These are phyloP conservation scores for Choristoneura fumiferana DNA, from an alignment of 1,140 invertebrate species.

Conservation along the genomic window DNA sequence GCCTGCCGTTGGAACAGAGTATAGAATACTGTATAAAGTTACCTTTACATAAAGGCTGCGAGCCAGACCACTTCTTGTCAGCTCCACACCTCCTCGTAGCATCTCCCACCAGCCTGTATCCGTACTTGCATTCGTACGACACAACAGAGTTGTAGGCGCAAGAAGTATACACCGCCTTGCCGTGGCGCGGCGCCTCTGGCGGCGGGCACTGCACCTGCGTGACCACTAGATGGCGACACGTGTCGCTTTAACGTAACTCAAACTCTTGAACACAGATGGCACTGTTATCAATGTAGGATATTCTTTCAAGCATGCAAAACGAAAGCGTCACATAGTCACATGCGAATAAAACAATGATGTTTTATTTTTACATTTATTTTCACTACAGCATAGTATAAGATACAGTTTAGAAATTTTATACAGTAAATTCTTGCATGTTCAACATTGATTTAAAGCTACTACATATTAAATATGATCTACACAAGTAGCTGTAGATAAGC, in stretches of 20 bases:
- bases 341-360: conserved; percentile 35
- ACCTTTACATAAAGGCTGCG: conserved; percentile 92
- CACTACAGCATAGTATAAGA: conserved; percentile 61
- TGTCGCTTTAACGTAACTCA: conserved; percentile 61
- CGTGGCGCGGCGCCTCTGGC: conserved; percentile 93
- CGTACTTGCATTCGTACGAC: conserved; percentile 95
- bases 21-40: too few species aligned
- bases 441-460: conserved; percentile 50
- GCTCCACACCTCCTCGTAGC: conserved; percentile 92
- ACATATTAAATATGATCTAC: conserved; percentile 41
- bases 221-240: conserved; percentile 82
- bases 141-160: conserved; percentile 96
- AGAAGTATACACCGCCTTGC: conserved; percentile 94
- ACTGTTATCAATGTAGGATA: conserved; percentile 30
- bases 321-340: too few species aligned
- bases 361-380: conserved; percentile 35
- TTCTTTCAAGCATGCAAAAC: conserved; percentile 42
- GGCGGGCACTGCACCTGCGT: conserved; percentile 93
- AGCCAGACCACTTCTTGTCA: conserved; percentile 94
- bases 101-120: conserved; percentile 93
- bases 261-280: conserved; percentile 38
- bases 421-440: conserved; percentile 52
- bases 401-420: conserved; percentile 53
- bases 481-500: conserved; percentile 51
- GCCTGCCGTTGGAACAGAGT: too few species aligned